phyloP scores from a whole-genome alignment of 2,888 invertebrate species.

The Agriotes lineatus region DNA sequence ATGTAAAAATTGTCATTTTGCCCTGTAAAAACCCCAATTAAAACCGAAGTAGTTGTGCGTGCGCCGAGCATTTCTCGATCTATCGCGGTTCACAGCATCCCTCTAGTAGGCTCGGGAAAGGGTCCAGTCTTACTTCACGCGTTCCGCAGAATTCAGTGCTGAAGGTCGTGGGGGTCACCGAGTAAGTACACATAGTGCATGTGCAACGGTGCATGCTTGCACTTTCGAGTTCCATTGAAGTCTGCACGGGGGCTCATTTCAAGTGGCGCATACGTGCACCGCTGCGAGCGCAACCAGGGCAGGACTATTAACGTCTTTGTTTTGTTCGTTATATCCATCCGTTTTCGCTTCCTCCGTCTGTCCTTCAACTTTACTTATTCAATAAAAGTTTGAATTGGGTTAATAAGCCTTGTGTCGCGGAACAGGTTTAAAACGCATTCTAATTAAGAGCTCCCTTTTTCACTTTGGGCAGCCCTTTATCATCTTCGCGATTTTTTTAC shows the following conservation, averaged over 20 bases:
- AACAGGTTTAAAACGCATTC: conserved; percentile 35
- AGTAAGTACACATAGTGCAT: conserved; percentile 55
- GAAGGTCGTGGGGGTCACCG: conserved; percentile 60
- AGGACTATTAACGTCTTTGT: conserved; percentile 60
- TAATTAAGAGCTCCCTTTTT: conserved; percentile 24
- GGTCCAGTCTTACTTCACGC: conserved; percentile 64
- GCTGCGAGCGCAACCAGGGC: conserved; percentile 48
- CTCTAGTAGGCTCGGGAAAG: conserved; percentile 61
- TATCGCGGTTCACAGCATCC: conserved; percentile 66
- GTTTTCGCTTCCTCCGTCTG: conserved; percentile 57
- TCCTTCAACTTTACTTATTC: conserved; percentile 57
- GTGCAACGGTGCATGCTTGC: conserved; percentile 52
- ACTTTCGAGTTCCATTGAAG: conserved; percentile 53
- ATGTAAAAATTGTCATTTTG: conserved; percentile 32
- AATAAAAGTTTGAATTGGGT: conserved; percentile 52
- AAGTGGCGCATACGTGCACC: conserved; percentile 43
- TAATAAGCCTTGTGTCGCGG: conserved; percentile 44
- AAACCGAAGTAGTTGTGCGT: conserved; percentile 66
- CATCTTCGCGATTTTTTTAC: neutral
- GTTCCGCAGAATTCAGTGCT: conserved; percentile 59
- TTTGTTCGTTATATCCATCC: conserved; percentile 65
- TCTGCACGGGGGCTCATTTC: conserved; percentile 49
- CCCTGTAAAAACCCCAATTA: conserved; percentile 65
- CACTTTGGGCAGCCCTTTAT: neutral
- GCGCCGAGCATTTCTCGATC: conserved; percentile 66